These are phyloP conservation scores for Calliphora vomitoria DNA, from an alignment of 2,888 invertebrate species.

Conservation along the genomic window DNA sequence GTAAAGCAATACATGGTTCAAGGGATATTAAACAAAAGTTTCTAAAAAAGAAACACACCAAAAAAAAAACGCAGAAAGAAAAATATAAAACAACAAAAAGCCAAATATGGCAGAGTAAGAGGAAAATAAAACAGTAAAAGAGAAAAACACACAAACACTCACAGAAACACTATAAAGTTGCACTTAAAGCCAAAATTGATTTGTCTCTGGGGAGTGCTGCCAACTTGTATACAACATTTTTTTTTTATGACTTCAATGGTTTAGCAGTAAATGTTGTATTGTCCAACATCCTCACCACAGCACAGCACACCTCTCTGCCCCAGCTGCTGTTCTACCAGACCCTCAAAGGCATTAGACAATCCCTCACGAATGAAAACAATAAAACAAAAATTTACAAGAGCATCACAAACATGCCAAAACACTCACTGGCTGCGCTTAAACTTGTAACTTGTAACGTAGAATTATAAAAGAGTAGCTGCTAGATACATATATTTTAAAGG, in stretches of 20 bases:
- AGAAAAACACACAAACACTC: constrained; percentile 4
- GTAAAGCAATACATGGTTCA: constrained; percentile 46
- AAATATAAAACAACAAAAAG: constrained; percentile 2
- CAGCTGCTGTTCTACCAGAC: constrained; percentile 14
- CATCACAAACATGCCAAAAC: constrained; percentile 34
- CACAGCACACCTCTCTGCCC: constrained; percentile 2
- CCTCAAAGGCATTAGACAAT: constrained; percentile 60
- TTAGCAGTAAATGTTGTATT: constrained; percentile 52
- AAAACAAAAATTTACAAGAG: constrained; percentile 55
- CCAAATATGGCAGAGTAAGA: neutral
- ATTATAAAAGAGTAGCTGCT: neutral
- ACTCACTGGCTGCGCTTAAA: constrained; percentile 17
- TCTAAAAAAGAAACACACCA: no score
- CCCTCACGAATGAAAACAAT: constrained; percentile 69
- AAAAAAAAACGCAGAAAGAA: constrained; percentile 12
- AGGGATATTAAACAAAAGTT: constrained; percentile 64
- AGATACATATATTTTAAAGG: neutral
- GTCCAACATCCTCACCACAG: neutral
- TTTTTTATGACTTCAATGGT: constrained; percentile 53
- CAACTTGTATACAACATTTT: constrained; percentile 68
- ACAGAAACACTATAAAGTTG: constrained; percentile 50
- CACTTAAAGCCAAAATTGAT: constrained; percentile 73
- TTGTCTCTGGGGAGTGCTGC: constrained; percentile 74
- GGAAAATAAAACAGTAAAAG: neutral
- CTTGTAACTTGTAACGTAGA: neutral